Evolutionary conservation across 2,113 vertebrate genomes (phyloP), one percentile per base, ranked within the genome.

Genomic region (Oncorhynchus nerka): DNA sequence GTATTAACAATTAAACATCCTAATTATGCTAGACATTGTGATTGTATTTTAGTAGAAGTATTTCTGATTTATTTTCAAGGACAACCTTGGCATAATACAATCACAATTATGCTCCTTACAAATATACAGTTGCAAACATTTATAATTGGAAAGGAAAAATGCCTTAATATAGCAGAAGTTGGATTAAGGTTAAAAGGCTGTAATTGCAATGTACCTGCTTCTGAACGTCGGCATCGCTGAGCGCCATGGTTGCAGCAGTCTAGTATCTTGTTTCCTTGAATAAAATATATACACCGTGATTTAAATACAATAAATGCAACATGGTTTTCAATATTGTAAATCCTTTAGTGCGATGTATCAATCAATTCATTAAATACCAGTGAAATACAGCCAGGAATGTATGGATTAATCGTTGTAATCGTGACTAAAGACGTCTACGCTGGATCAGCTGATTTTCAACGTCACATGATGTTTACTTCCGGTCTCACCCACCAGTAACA

Each of bases 151-250:
- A 55, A 55, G 3, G 3, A 1, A 55, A 55, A 13, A 55, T 4
- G 13, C 49, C 49, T 55, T 2, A 24, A 34, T 69, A 45, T 1
- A 26, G 9, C 34, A 20, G 11, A 2, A 32, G 5, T 48, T 64
- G 39, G 39, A 2, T 70, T 11, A 75, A 86, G 84, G 77, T 71
- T 30, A 85, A 84, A 45, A 71, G 0, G 62, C 70, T 45, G 39
- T n/a, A 62, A 71, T 39, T 55, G 4, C 51, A 16, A 68, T 67
- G 77, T 79, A 98, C 97, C 97, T 99, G 97, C 89, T 99, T 98
- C 86, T 99, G 97, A 45, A 99, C 97, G 74, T 99, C 97, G 55
- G 97, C 97, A 88, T 99, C 97, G 93, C 97, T 99, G 80, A 99
- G 96, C 84, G 97, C 97, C 97, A 99, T 98, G 57, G 81, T 85